These are phyloP conservation scores for Aphelenchoides avenae DNA, from an alignment of 1,140 invertebrate species.

Conservation along the genomic window DNA sequence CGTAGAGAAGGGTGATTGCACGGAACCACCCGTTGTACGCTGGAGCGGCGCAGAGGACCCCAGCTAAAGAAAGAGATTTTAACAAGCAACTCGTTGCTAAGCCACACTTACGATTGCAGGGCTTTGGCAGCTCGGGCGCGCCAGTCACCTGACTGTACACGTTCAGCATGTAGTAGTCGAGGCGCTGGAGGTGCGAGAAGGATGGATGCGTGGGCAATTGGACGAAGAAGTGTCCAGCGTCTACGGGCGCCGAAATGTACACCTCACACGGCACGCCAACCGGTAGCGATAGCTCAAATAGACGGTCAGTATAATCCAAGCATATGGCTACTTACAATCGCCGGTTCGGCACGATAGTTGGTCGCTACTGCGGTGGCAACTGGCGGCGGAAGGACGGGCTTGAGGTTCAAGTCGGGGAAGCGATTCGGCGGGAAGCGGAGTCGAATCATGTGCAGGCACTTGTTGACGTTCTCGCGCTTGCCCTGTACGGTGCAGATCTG, in stretches of 20 bases:
- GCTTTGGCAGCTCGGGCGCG: constrained; percentile 61
- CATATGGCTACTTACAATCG: constrained; percentile 1
- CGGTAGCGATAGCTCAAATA: constrained; percentile 72
- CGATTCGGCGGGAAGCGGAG: constrained; percentile 52
- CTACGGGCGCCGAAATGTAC: constrained; percentile 75
- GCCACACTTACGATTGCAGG: constrained; percentile 25
- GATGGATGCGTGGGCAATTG: constrained; percentile 88
- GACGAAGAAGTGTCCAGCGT: constrained; percentile 80
- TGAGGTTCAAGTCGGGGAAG: constrained; percentile 56
- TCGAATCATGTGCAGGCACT: constrained; percentile 57
- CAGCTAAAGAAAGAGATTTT: constrained; percentile 65
- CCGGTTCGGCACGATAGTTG: constrained; percentile 7
- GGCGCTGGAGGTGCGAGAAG: constrained; percentile 72
- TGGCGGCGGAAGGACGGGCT: constrained; percentile 52
- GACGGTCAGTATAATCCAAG: constrained; percentile 15
- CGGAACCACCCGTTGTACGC: constrained; percentile 80
- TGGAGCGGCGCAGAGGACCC: constrained; percentile 80
- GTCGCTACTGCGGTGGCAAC: neutral
- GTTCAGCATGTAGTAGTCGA: constrained; percentile 68
- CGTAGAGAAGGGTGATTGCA: constrained; percentile 70
- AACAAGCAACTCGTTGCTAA: neutral
- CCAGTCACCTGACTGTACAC: constrained; percentile 62
- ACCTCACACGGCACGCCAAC: constrained; percentile 89
- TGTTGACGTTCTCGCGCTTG: constrained; percentile 56
- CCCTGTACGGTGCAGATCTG: constrained; percentile 59